Percentiles rank a stretch among this genome's conserved stretches.
Conservation (phyloP, 2,113 vertebrate species). For the Raja brachyura region DNA sequence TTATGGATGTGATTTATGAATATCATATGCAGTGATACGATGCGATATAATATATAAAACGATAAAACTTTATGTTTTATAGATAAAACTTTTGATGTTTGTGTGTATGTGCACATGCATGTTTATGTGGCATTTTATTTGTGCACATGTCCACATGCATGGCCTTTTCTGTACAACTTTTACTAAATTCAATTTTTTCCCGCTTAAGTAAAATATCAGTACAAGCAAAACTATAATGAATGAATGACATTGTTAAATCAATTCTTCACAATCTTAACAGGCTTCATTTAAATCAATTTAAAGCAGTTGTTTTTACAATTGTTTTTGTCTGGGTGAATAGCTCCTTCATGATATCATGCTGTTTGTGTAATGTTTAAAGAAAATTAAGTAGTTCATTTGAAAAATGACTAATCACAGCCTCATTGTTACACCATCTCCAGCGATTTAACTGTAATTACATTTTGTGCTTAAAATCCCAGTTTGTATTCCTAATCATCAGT, state of each 20-base stretch:
- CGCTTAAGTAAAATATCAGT: background rate
- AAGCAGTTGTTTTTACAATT: background rate
- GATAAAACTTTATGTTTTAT: too few relatives aligned
- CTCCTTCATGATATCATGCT: background rate
- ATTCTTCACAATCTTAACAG: background rate
- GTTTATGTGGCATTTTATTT: background rate
- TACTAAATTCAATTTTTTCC: too few relatives aligned
- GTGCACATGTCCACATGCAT: background rate
- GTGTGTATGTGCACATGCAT: too few relatives aligned
- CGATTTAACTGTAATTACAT: conserved; percentile 14
- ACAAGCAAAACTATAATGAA: conserved; percentile 24
- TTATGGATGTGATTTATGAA: background rate
- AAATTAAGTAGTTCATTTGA: background rate
- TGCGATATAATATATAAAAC: too few relatives aligned
- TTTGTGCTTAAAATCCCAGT: background rate
- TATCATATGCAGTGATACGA: background rate
- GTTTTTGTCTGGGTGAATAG: conserved; percentile 18
- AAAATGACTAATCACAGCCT: conserved; percentile 4
- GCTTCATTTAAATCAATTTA: background rate
- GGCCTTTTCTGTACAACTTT: background rate
- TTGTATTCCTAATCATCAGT: background rate
- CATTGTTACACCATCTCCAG: background rate
- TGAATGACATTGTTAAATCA: background rate
- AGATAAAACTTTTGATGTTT: too few relatives aligned
- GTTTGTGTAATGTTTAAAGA: conserved; percentile 3